A percentile compares a stretch with the other conserved stretches of the same genome.
phyloP scores from a whole-genome alignment of 2,113 vertebrate species.

The Craseonycteris thonglongyai region DNA sequence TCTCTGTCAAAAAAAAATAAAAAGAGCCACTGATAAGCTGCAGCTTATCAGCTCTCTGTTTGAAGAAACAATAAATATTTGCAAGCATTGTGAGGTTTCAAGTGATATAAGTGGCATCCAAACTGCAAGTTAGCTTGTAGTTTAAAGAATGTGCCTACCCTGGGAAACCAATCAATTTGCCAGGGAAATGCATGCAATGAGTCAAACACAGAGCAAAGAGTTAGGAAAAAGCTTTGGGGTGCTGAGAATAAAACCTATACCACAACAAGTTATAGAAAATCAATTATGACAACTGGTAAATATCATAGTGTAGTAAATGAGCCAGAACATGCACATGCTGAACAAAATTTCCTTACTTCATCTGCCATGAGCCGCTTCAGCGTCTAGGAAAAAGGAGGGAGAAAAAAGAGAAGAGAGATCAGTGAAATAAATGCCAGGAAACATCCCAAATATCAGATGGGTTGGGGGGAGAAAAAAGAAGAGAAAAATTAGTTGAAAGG shows the following conservation, averaged over 20 bases:
- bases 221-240: background rate
- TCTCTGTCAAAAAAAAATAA: too few relatives aligned
- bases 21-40: conserved; percentile 3
- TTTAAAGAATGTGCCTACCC: conserved; percentile 19
- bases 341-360: conserved; percentile 85
- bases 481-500: conserved; percentile 35
- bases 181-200: conserved; percentile 56
- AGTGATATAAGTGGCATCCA: background rate
- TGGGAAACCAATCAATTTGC: background rate
- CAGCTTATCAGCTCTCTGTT: background rate
- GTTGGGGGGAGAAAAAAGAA: background rate
- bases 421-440: conserved; percentile 40
- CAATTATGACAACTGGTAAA: background rate
- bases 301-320: background rate
- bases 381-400: conserved; percentile 79
- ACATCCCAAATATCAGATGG: conserved; percentile 22
- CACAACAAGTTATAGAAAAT: conserved; percentile 6
- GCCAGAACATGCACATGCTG: conserved; percentile 49
- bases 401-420: conserved; percentile 20
- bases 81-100: background rate
- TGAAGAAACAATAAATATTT: conserved; percentile 16
- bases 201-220: conserved; percentile 23
- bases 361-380: conserved; percentile 94
- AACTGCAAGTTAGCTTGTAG: background rate
- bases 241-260: background rate